These are phyloP conservation scores for Harpegnathos saltator DNA, from an alignment of 1,140 invertebrate species.

Conservation along the genomic window DNA sequence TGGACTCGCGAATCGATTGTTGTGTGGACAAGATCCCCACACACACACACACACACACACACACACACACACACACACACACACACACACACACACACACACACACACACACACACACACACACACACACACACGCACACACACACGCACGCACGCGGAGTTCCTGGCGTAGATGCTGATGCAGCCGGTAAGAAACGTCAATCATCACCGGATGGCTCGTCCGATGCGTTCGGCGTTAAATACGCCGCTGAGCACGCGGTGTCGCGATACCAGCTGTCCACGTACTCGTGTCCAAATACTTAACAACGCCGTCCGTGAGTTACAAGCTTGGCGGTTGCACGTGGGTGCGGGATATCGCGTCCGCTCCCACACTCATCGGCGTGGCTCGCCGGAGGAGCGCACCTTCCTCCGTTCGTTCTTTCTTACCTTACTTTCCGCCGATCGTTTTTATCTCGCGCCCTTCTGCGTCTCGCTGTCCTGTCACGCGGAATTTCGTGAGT, in stretches of 20 bases:
- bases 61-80: no score
- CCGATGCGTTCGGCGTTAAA: conserved; percentile 31
- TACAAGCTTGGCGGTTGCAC: conserved; percentile 68
- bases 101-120: no score
- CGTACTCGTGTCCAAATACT: conserved; percentile 46
- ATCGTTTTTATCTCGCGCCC: conserved; percentile 37
- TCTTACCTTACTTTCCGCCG: conserved; percentile 6
- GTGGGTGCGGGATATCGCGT: conserved; percentile 73
- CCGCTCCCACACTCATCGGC: conserved; percentile 73
- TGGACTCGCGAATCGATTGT: no score
- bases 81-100: no score
- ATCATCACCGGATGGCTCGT: conserved; percentile 16
- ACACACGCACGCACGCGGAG: background rate
- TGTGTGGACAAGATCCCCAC: no score
- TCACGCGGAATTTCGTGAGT: conserved; percentile 21
- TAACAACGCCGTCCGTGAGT: conserved; percentile 57
- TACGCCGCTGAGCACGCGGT: conserved; percentile 31
- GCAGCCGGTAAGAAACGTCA: conserved; percentile 8
- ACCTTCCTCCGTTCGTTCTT: no score
- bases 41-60: no score
- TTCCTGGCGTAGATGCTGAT: background rate
- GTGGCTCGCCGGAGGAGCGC: conserved; percentile 8
- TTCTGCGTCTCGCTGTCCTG: conserved; percentile 25
- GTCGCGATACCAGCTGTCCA: conserved; percentile 35
- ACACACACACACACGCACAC: no score